Conservation (phyloP, 2,113 vertebrate genomes). For the Orientallactaga bullata region DNA sequence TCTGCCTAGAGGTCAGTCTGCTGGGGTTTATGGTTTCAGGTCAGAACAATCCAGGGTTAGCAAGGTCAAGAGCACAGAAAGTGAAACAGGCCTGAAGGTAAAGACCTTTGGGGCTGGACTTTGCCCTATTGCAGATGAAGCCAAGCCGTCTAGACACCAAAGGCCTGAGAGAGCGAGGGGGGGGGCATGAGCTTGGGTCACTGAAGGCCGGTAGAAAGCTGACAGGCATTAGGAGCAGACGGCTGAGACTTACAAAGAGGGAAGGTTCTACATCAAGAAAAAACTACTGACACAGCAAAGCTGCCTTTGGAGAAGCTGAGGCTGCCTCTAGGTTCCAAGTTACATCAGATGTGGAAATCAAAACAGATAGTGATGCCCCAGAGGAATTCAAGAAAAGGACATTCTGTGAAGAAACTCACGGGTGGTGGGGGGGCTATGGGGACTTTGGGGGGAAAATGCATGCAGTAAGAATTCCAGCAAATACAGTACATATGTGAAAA, state of each 20-base stretch:
- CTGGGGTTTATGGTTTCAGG: neutral
- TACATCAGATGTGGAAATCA: neutral
- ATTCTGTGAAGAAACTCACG: neutral
- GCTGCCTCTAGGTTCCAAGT: neutral
- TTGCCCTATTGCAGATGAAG: neutral
- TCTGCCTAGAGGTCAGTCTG: neutral
- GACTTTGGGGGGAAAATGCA: too few species aligned
- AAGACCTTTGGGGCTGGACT: neutral
- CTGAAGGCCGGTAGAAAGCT: neutral
- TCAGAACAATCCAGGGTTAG: neutral
- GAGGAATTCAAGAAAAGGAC: neutral
- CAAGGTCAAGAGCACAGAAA: slow-evolving; percentile 10
- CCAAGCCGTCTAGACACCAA: neutral
- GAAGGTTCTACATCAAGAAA: neutral
- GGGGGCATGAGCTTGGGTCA: neutral
- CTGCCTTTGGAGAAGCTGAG: slow-evolving; percentile 4
- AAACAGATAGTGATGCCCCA: neutral
- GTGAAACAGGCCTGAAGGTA: neutral
- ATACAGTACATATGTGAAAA: neutral
- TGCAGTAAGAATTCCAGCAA: neutral
- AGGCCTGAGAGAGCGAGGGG: neutral
- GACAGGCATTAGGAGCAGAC: slow-evolving; percentile 22
- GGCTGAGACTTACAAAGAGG: neutral
- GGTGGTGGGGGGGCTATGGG: too few species aligned
- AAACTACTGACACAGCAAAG: neutral